These are phyloP conservation scores for Acipenser oxyrinchus DNA, from an alignment of 2,797 vertebrate genomes.

Conservation along the genomic window DNA sequence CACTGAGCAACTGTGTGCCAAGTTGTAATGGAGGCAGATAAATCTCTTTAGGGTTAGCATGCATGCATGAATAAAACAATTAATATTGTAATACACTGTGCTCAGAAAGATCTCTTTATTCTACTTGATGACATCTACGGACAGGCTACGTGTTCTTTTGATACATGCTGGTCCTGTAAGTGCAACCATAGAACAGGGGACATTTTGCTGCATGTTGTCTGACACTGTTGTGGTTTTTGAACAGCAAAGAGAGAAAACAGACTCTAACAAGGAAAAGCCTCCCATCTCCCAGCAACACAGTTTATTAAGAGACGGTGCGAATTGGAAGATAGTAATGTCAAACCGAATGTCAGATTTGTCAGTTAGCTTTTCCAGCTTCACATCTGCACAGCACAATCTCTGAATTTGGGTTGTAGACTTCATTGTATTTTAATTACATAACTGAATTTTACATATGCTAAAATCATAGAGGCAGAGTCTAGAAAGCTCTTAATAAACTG, in stretches of 20 bases:
- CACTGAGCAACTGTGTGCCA: not conserved
- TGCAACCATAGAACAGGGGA: not conserved
- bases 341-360: slow-evolving; percentile 39
- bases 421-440: too few species aligned
- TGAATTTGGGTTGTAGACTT: too few species aligned
- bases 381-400: slow-evolving; percentile 47
- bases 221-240: not conserved
- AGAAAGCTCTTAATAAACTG: too few species aligned
- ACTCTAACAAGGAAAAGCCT: not conserved
- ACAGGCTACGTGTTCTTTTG: too few species aligned
- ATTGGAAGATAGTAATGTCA: slow-evolving; percentile 41
- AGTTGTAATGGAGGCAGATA: not conserved
- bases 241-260: not conserved
- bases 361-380: slow-evolving; percentile 40
- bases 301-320: slow-evolving; percentile 38
- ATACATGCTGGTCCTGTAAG: too few species aligned
- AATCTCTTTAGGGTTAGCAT: not conserved
- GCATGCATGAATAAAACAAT: not conserved
- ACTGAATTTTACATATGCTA: too few species aligned
- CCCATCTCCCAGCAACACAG: slow-evolving; percentile 6
- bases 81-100: not conserved
- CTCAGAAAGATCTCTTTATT: not conserved
- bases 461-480: too few species aligned
- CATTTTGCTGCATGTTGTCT: not conserved
- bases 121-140: too few species aligned